Base-by-base conservation (phyloP, 2,113 vertebrate species). In the Scortum barcoo region DNA sequence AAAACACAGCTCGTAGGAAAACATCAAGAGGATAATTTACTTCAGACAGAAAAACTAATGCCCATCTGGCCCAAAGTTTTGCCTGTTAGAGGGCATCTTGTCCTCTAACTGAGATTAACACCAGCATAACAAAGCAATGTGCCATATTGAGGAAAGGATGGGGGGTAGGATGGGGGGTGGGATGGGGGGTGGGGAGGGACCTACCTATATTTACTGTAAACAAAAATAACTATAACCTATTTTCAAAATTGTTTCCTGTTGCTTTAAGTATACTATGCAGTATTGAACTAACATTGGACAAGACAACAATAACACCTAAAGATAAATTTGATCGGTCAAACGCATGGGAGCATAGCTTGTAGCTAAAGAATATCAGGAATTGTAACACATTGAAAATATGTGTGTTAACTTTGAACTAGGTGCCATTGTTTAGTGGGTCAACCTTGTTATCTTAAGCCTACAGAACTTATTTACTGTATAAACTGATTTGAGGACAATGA, bases 121-220 rank as follows among this genome's bases (percentile, higher is more conserved):
- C 86, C 88, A 89, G 84, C 84, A 80, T 38, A 76, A 66, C 17
- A 70, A 58, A 76, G 48, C 42, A 54, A 56, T 74, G 71, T 86
- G 60, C 72, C 70, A 80, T 79, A 65, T 56, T 76, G 33, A 65
- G 30, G 16, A 44, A 33, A 71, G 7, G 12, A 51, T 36, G 20
- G 13, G 9, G 56, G 24, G n/a, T n/a, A n/a, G n/a, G n/a, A n/a
- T n/a, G n/a, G n/a, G n/a, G n/a, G n/a, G n/a, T n/a, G n/a, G n/a
- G n/a, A n/a, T n/a, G n/a, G n/a, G n/a, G n/a, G n/a, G n/a, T n/a
- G n/a, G n/a, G n/a, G n/a, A n/a, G n/a, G n/a, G n/a, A n/a, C 16
- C 24, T 38, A 66, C 36, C 28, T 67, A 78, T 60, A 38, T 65
- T 82, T 85, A 51, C 7, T 65, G 13, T 75, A 50, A 78, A 75